phyloP scores from a whole-genome alignment of 2,113 vertebrate genomes.

The Rhynchomys soricoides region DNA sequence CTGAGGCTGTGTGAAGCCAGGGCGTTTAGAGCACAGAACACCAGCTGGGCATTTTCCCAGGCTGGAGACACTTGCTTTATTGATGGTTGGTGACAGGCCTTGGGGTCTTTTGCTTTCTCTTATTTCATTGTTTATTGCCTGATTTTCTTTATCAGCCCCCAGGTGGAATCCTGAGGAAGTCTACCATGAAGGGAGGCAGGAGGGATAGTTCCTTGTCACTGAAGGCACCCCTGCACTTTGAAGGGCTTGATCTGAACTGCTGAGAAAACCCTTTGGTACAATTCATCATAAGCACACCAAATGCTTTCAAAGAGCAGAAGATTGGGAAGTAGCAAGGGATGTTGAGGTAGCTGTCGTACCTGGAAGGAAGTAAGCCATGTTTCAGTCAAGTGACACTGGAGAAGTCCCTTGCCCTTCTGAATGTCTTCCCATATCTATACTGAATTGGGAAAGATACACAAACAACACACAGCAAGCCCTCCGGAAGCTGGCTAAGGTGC shows the following conservation, averaged over 20 bases:
- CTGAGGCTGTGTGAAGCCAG: constrained; percentile 45
- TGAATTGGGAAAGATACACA: background rate
- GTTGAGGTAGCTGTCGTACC: background rate
- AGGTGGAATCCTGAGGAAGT: background rate
- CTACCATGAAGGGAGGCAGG: background rate
- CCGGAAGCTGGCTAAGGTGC: rapidly evolving
- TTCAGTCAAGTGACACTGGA: background rate
- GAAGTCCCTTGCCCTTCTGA: background rate
- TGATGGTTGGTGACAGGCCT: background rate
- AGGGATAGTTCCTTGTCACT: background rate
- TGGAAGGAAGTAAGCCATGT: background rate
- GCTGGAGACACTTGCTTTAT: constrained; percentile 26
- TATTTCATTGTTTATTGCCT: constrained; percentile 10
- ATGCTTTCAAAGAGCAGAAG: background rate
- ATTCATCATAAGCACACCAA: background rate
- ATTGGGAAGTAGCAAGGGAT: background rate
- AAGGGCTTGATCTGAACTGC: constrained; percentile 47
- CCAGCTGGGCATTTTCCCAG: background rate
- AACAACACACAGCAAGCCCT: background rate
- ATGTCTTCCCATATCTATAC: background rate
- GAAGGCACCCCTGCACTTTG: background rate
- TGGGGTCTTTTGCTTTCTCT: constrained; percentile 32
- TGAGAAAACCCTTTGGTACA: constrained; percentile 28
- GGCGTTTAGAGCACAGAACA: constrained; percentile 57
- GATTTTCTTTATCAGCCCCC: background rate